Evolutionary conservation across 2,113 vertebrate species (phyloP).

Genomic region (Poecilia latipinna): DNA sequence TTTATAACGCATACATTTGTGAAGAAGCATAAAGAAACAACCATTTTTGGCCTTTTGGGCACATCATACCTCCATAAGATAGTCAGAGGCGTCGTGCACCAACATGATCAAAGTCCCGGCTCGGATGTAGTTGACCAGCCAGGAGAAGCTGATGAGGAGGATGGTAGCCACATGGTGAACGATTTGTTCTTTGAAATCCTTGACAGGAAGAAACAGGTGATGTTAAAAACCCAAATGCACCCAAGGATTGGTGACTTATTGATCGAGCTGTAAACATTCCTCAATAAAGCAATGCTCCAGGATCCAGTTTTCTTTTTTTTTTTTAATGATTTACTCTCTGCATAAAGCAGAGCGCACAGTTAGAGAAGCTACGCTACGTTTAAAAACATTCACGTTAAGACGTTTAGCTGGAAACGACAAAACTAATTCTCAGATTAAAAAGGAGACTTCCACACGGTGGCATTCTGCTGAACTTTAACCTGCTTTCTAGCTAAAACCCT

Average conservation of each 20-base stretch:
- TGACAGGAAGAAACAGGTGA: neutral
- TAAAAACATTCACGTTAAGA: neutral
- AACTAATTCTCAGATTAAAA: neutral
- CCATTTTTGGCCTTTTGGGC: neutral
- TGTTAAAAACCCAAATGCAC: neutral
- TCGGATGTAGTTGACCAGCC: slow-evolving; percentile 92
- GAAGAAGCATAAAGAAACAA: no score
- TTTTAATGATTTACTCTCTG: slow-evolving; percentile 58
- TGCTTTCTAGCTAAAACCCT: slow-evolving; percentile 7
- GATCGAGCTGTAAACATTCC: slow-evolving; percentile 41
- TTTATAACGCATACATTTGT: no score
- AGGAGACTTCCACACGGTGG: slow-evolving; percentile 18
- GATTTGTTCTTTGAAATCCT: slow-evolving; percentile 97
- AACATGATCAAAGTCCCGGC: slow-evolving; percentile 94
- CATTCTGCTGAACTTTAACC: neutral
- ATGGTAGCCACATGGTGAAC: slow-evolving; percentile 94
- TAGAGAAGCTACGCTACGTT: neutral
- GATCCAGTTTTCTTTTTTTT: neutral
- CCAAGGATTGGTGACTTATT: slow-evolving; percentile 49
- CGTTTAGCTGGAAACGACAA: neutral
- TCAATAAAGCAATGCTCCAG: slow-evolving; percentile 29
- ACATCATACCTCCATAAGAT: slow-evolving; percentile 88
- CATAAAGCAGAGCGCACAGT: neutral
- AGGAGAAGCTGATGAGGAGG: slow-evolving; percentile 91
- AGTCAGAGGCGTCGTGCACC: slow-evolving; percentile 90